phyloP scores from a whole-genome alignment of 37 sponge, comb jelly and placozoan species.

The Spongilla lacustris region DNA sequence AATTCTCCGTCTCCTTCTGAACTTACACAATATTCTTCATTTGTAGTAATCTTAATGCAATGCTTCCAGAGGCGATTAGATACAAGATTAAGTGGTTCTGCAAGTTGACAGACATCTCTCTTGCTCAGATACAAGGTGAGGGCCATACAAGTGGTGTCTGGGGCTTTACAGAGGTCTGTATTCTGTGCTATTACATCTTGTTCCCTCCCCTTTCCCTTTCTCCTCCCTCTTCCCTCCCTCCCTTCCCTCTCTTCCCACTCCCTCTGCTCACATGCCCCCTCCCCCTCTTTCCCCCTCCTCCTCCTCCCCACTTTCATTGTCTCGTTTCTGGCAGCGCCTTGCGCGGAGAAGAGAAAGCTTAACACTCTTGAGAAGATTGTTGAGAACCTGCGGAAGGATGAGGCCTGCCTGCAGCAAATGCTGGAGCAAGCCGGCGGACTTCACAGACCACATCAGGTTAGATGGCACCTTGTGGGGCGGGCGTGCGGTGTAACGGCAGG shows the following conservation, averaged over 20 bases:
- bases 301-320: background rate
- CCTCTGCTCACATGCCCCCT: too few relatives aligned
- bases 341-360: constrained; percentile 18
- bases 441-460: constrained; percentile 51
- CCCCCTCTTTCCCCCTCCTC: background rate
- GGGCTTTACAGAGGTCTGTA: background rate
- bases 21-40: background rate
- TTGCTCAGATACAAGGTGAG: constrained; percentile 46
- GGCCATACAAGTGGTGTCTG: constrained; percentile 7
- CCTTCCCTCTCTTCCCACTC: background rate
- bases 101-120: constrained; percentile 37
- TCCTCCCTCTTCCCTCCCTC: background rate
- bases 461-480: too few relatives aligned
- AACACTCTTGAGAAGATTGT: constrained; percentile 64
- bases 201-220: background rate
- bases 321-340: constrained; percentile 22
- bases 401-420: constrained; percentile 49
- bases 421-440: constrained; percentile 31
- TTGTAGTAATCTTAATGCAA: constrained; percentile 28
- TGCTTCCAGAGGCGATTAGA: constrained; percentile 29
- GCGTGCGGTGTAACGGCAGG: background rate
- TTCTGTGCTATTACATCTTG: background rate
- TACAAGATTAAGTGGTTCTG: constrained; percentile 69
- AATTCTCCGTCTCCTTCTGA: background rate
- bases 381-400: constrained; percentile 59